Base-by-base conservation (phyloP, 2,888 invertebrate genomes). In the Campoplex capitator region DNA sequence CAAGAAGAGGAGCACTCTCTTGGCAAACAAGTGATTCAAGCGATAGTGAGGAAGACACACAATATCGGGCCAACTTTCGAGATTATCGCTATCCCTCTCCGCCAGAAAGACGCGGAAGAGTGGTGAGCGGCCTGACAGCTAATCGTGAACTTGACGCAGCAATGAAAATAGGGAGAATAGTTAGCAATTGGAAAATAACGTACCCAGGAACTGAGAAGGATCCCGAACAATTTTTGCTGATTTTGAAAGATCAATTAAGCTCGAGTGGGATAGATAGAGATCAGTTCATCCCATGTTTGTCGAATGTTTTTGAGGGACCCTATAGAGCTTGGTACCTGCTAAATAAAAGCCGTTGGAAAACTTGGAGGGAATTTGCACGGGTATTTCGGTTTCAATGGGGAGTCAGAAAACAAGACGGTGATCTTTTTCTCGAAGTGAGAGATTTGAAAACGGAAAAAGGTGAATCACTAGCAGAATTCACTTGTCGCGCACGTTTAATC, bases 331-430 rank as follows among this genome's bases (percentile, higher is more conserved):
- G 88, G 88, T 88, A 88, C 16, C 51, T 88, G 3, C n/a, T 86
- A 4, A 88, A 85, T 58, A 82, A 85, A 76, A 23, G 58, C 16
- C 38, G 48, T 28, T 86, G 84, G 82, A 79, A 48, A 32, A 74
- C 70, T 16, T 88, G 86, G 84, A 88, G 62, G 54, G 86, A 88
- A 45, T 86, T 88, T 18, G 58, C 80, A 9, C 65, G 79, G 11
- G 86, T 84, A 32, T 88, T 88, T 68, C 76, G 88, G 0, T 86
- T 67, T 3, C 84, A 86, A 13, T 88, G 88, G 88, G 87, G 77
- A 42, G 79, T 88, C 1, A 83, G 32, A 76, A 88, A 85, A 67
- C 82, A 85, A 13, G 84, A 84, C 28, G 82, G 79, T 0, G 88
- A 42, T 23, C 73, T 88, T n/a, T 73, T 88, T 9, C 68, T 68